Evolutionary conservation across 2,888 invertebrate species (phyloP).

Genomic region (Onthophagus sagittarius): DNA sequence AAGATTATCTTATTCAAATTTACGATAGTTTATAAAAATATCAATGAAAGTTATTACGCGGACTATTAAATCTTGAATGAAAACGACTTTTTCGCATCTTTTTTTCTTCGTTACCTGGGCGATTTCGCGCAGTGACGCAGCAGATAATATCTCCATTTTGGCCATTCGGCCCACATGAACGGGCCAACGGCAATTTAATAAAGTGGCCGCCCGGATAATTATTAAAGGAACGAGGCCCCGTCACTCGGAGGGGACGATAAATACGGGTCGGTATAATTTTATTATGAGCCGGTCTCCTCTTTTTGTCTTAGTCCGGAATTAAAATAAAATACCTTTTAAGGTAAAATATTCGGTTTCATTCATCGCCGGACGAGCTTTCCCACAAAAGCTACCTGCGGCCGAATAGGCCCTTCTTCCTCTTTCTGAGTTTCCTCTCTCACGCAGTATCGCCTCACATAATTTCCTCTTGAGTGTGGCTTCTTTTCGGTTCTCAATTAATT

Average conservation of each 20-base stretch:
- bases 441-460: constrained; percentile 15
- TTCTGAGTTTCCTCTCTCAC: constrained; percentile 18
- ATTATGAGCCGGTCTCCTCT: constrained; percentile 32
- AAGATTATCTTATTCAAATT: not conserved
- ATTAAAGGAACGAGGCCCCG: constrained; percentile 23
- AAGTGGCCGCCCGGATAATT: not conserved
- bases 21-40: not conserved
- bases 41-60: not conserved
- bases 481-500: constrained; percentile 12
- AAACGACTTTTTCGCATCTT: not conserved
- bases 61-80: no score
- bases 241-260: constrained; percentile 29
- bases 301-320: constrained; percentile 37
- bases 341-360: constrained; percentile 40
- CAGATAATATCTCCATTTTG: constrained; percentile 8
- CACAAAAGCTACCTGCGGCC: constrained; percentile 23
- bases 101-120: not conserved
- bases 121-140: not conserved
- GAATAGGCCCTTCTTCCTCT: constrained; percentile 23
- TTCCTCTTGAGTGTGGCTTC: constrained; percentile 14
- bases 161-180: not conserved
- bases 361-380: constrained; percentile 29
- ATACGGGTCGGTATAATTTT: constrained; percentile 36
- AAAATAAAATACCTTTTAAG: constrained; percentile 40
- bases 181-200: constrained; percentile 6